Conservation (phyloP, 2,113 vertebrate species). For the Spheniscus mendiculus region DNA sequence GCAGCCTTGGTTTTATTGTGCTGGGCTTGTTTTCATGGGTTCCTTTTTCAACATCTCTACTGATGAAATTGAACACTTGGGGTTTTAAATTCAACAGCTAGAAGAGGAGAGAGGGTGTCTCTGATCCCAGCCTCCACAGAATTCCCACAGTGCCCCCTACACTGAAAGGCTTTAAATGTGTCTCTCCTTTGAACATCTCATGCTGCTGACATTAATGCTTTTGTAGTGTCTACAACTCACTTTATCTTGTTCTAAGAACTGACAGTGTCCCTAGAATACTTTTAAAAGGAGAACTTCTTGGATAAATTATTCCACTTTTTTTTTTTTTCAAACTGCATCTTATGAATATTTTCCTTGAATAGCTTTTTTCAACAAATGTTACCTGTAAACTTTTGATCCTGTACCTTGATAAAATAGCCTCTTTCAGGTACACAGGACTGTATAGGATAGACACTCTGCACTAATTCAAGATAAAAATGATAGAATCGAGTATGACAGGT, state of each 20-base stretch:
- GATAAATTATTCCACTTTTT: background rate
- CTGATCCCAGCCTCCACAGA: background rate
- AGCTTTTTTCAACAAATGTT: background rate
- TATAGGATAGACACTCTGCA: background rate
- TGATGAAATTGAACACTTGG: background rate
- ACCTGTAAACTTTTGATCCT: background rate
- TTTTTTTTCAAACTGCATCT: background rate
- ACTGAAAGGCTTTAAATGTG: slow-evolving; percentile 18
- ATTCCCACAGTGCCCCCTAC: slow-evolving; percentile 11
- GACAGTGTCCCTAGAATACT: slow-evolving; percentile 7
- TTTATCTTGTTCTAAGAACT: background rate
- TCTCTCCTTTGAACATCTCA: background rate
- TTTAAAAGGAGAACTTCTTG: background rate
- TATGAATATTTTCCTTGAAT: background rate
- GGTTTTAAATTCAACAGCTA: background rate
- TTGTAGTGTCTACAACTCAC: background rate
- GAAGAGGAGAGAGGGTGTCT: background rate
- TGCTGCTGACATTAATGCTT: slow-evolving; percentile 4
- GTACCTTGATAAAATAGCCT: background rate
- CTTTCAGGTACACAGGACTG: background rate
- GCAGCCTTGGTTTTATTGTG: background rate
- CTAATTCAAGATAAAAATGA: background rate
- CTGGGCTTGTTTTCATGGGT: background rate
- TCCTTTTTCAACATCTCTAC: background rate
- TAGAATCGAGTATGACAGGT: background rate